Conservation (phyloP, 2,113 vertebrate species). For the Plecotus auritus region DNA sequence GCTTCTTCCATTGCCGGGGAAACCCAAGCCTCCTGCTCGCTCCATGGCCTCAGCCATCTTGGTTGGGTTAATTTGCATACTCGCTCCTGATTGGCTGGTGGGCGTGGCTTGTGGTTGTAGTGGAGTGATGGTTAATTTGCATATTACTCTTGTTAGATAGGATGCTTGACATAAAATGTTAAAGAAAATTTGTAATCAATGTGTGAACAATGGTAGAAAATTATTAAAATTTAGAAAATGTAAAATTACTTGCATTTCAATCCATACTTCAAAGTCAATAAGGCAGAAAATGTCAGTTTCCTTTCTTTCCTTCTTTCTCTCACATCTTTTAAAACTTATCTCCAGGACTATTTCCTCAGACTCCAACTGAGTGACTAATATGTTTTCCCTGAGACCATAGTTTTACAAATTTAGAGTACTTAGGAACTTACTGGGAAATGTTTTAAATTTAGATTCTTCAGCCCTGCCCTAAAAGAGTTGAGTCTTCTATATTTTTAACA, state of each 20-base stretch:
- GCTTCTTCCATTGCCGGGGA: too few species aligned
- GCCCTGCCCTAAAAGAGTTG: neutral
- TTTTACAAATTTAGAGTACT: neutral
- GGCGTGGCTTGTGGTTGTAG: too few species aligned
- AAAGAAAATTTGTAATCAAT: neutral
- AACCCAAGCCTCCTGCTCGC: too few species aligned
- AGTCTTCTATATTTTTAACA: neutral
- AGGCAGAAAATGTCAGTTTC: neutral
- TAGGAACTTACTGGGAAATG: neutral
- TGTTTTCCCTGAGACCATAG: neutral
- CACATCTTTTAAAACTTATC: neutral
- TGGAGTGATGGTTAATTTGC: too few species aligned
- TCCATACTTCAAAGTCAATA: neutral
- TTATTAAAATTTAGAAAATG: neutral
- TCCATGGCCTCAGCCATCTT: too few species aligned
- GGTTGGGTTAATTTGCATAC: too few species aligned
- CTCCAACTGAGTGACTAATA: neutral
- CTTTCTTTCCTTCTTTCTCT: neutral
- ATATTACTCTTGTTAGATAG: too few species aligned
- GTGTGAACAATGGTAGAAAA: neutral
- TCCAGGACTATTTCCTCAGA: neutral
- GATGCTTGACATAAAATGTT: neutral
- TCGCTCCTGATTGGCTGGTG: too few species aligned
- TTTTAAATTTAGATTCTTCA: neutral
- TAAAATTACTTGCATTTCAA: neutral